Conservation (phyloP, 2,113 vertebrate genomes). For the Nesoenas mayeri region DNA sequence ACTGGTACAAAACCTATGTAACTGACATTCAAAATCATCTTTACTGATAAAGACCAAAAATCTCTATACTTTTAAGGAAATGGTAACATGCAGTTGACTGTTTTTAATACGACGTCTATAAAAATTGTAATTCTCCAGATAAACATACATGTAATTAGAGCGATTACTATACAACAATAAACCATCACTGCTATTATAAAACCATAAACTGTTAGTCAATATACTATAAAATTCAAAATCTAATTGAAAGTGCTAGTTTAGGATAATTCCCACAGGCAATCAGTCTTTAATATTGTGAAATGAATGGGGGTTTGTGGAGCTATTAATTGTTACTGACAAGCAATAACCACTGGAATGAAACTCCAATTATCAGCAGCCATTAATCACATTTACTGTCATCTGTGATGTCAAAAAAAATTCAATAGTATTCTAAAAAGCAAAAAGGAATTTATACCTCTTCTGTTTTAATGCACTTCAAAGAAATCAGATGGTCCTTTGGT, state of each 20-base stretch:
- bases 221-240: slow-evolving; percentile 76
- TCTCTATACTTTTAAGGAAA: slow-evolving; percentile 39
- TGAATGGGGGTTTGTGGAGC: slow-evolving; percentile 73
- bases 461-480: slow-evolving; percentile 4
- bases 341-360: slow-evolving; percentile 83
- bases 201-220: slow-evolving; percentile 75
- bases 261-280: slow-evolving; percentile 74
- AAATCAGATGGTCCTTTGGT: slow-evolving; percentile 47
- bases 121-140: slow-evolving; percentile 62
- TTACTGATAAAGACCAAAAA: background rate
- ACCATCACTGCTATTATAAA: slow-evolving; percentile 72
- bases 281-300: slow-evolving; percentile 78
- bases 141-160: slow-evolving; percentile 65
- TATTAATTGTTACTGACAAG: slow-evolving; percentile 85
- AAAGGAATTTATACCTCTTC: slow-evolving; percentile 40
- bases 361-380: slow-evolving; percentile 82
- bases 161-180: slow-evolving; percentile 71
- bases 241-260: slow-evolving; percentile 78
- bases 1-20: background rate
- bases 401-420: slow-evolving; percentile 73
- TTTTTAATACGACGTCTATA: slow-evolving; percentile 56
- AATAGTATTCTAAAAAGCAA: slow-evolving; percentile 62
- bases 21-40: background rate
- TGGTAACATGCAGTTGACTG: slow-evolving; percentile 33
- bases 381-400: slow-evolving; percentile 85